Conservation (phyloP, 1,140 invertebrate species). For the Thalassaphorura encarpata region DNA sequence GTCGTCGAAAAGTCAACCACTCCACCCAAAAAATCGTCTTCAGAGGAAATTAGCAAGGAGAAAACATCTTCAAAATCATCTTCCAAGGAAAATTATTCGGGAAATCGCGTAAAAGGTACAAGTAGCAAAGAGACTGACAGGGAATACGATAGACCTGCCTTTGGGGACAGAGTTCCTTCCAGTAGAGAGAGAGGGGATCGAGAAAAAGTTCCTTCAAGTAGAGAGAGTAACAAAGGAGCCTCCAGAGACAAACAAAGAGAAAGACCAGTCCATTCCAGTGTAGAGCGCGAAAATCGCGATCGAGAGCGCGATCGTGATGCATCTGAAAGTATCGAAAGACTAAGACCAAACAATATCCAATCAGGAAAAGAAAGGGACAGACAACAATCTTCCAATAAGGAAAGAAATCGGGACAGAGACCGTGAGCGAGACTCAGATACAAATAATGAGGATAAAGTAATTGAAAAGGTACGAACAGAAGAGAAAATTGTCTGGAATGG, state of each 20-base stretch:
- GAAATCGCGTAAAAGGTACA: neutral
- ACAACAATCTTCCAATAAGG: neutral
- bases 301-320: neutral
- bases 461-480: conserved; percentile 24
- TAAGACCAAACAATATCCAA: neutral
- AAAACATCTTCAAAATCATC: neutral
- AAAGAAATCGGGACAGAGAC: conserved; percentile 1
- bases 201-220: too few relatives aligned
- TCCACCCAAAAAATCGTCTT: too few relatives aligned
- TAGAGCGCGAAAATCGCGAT: too few relatives aligned
- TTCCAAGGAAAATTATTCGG: neutral
- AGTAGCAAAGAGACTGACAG: too few relatives aligned
- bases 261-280: too few relatives aligned
- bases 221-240: too few relatives aligned
- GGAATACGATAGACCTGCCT: too few relatives aligned
- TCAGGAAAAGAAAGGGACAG: neutral
- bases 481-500: conserved; percentile 29
- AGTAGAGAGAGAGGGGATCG: too few relatives aligned
- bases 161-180: too few relatives aligned
- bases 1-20: too few relatives aligned
- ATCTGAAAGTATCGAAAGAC: neutral
- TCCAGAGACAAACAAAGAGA: neutral
- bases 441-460: conserved; percentile 14
- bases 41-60: neutral
- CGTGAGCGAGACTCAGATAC: neutral